These are phyloP conservation scores for Bubo bubo DNA, from an alignment of 2,113 vertebrate species.

Conservation along the genomic window DNA sequence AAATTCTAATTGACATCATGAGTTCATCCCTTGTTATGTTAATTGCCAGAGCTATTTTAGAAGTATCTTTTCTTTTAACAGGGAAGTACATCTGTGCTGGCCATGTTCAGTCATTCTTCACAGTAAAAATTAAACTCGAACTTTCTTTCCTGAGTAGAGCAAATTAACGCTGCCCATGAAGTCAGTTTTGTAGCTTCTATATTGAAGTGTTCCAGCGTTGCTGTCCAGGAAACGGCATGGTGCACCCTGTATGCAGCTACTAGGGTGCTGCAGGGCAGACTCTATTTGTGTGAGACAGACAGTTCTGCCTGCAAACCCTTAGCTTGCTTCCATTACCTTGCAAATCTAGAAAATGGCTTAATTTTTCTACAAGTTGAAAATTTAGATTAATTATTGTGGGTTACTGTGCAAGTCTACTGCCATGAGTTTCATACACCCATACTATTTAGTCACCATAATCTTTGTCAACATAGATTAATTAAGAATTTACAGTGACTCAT, in stretches of 20 bases:
- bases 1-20: background rate
- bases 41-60: slow-evolving; percentile 50
- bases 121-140: background rate
- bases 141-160: background rate
- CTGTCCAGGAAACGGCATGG: background rate
- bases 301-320: background rate
- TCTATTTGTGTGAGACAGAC: background rate
- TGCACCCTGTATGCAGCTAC: background rate
- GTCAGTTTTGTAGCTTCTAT: background rate
- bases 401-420: background rate
- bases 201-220: background rate
- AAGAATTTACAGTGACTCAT: slow-evolving; percentile 1
- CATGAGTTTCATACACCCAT: background rate
- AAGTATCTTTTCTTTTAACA: background rate
- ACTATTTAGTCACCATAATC: background rate
- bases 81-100: background rate
- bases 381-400: background rate
- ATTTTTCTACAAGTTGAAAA: background rate
- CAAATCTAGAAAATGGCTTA: background rate
- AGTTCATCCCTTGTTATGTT: slow-evolving; percentile 37
- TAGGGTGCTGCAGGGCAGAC: background rate
- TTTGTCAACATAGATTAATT: slow-evolving; percentile 14
- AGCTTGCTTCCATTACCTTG: background rate
- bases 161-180: background rate
- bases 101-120: background rate